These are phyloP conservation scores for Dromas ardeola DNA, from an alignment of 2,113 vertebrate genomes.

Conservation along the genomic window DNA sequence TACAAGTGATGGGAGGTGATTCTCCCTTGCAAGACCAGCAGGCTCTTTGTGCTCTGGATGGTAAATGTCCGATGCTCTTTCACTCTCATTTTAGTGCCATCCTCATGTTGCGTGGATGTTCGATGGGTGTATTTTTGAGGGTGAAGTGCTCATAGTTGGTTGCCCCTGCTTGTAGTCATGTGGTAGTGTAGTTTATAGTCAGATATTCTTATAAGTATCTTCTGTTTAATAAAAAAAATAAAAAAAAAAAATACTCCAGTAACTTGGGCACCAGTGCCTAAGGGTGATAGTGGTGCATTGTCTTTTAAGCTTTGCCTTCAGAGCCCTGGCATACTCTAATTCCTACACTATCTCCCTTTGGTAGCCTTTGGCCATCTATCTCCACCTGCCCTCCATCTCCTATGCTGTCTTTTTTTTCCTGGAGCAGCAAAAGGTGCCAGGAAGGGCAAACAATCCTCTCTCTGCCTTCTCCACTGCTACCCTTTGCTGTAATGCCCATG, in stretches of 20 bases:
- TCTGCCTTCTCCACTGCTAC: background rate
- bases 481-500: background rate
- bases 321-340: background rate
- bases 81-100: background rate
- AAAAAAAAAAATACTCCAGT: background rate
- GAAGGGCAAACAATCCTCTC: background rate
- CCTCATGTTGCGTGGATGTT: fast-evolving
- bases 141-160: background rate
- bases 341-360: background rate
- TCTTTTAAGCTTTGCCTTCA: background rate
- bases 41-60: fast-evolving
- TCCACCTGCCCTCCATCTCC: background rate
- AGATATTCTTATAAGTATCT: background rate
- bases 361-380: background rate
- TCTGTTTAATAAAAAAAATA: background rate
- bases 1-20: background rate
- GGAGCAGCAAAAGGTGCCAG: background rate
- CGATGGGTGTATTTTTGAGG: background rate
- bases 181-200: background rate
- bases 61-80: background rate
- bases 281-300: background rate
- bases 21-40: background rate
- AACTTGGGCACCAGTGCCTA: background rate
- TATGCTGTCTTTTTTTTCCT: background rate
- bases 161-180: background rate